Evolutionary conservation across 2,113 vertebrate species (phyloP).

Genomic region (Odocoileus hemionus): DNA sequence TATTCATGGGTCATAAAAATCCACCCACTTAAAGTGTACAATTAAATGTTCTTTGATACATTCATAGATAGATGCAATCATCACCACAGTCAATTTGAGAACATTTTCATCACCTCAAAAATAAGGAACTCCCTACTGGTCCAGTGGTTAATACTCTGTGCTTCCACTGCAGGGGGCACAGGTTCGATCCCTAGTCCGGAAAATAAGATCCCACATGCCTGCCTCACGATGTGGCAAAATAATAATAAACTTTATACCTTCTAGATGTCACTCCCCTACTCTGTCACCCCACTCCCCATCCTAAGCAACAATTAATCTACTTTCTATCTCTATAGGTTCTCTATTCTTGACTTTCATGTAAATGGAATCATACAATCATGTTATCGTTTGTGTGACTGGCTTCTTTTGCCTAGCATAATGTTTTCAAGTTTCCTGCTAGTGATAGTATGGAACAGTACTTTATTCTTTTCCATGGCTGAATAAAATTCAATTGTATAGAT

Average conservation of each 20-base stretch:
- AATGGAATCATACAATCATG: background rate
- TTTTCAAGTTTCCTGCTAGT: background rate
- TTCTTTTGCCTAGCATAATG: background rate
- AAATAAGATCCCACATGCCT: background rate
- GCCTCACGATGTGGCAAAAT: background rate
- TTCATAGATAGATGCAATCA: background rate
- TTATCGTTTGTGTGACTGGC: background rate
- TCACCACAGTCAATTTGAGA: background rate
- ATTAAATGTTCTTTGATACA: background rate
- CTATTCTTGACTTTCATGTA: background rate
- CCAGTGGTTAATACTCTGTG: background rate
- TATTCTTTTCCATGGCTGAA: background rate
- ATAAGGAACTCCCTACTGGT: background rate
- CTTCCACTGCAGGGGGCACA: background rate
- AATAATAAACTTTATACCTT: background rate
- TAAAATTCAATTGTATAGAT: background rate
- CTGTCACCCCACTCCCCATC: background rate
- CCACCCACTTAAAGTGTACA: background rate
- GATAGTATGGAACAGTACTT: background rate
- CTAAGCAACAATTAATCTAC: background rate
- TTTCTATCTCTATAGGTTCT: background rate
- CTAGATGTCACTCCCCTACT: background rate
- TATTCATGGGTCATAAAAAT: background rate
- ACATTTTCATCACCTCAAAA: background rate
- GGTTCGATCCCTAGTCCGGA: fast-evolving